Base-by-base conservation (phyloP, 2,797 vertebrate genomes). In the Arremon brunneinucha region DNA sequence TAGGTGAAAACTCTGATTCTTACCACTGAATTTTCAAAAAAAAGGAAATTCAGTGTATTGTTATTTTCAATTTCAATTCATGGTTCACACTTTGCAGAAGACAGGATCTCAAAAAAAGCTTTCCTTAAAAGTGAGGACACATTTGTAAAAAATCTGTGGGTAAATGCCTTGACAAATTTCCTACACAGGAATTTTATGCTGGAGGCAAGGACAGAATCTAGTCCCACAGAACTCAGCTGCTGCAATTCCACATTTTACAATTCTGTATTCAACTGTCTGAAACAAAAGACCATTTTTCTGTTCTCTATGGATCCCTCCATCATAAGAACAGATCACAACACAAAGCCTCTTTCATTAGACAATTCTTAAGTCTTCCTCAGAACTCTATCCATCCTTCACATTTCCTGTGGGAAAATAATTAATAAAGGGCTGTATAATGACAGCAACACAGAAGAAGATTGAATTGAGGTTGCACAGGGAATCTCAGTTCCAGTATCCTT, bases 401-500 rank as follows among this genome's bases (percentile, higher is more conserved):
- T 95, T 93, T 95, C 90, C 95, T 96, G 94, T 95, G 96, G 93
- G 94, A 95, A 96, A 96, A 88, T 91, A 94, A 96, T 95, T 95
- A 91, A 90, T 93, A 88, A 88, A 91, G 55, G 50, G 14, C n/a
- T 82, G 50, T 79, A 17, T 63, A 81, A 88, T 52, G 88, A 71
- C 72, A 79, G 35, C n/a, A 62, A 56, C 37, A 68, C 32, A 87
- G 70, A 95, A 81, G 47, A 87, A 76, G 34, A 75, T 4, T 71
- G 72, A 91, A 78, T 12, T 88, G 88, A 83, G 18, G 13, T 75
- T 86, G 76, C 74, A 83, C 6, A 57, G 65, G 28, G 59, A 90
- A 91, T 93, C 39, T 95, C 72, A 87, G 43, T 69, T 95, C 75
- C 50, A 65, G 24, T 59, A 37, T 63, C 65, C 62, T 84, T 68